These are phyloP conservation scores for Zaprionus davidi DNA, from an alignment of 1,140 invertebrate species.

Conservation along the genomic window DNA sequence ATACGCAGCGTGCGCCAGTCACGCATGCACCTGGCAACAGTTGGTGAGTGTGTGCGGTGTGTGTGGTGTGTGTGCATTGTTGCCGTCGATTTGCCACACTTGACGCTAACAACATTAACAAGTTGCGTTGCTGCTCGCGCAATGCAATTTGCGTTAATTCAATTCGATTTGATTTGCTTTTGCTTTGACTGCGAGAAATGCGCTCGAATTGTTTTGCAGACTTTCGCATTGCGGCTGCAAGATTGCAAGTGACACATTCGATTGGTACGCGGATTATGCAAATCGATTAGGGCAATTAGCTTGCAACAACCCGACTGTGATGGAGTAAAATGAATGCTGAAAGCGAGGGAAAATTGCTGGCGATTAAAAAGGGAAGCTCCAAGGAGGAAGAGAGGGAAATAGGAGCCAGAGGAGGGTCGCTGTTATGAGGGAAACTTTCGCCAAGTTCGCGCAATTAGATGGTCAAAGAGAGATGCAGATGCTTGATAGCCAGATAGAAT, in stretches of 20 bases:
- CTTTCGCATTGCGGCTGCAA: slow-evolving; percentile 49
- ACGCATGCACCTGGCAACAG: slow-evolving; percentile 49
- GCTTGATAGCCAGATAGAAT: not conserved
- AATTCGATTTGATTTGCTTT: slow-evolving; percentile 54
- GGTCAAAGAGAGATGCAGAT: not conserved
- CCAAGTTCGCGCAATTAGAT: slow-evolving; percentile 32
- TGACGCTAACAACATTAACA: slow-evolving; percentile 59
- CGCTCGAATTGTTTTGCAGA: slow-evolving; percentile 35
- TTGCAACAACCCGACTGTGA: slow-evolving; percentile 5
- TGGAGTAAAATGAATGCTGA: not conserved
- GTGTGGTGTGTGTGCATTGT: slow-evolving; percentile 1
- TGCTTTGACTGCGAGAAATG: slow-evolving; percentile 24
- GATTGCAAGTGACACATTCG: slow-evolving; percentile 54
- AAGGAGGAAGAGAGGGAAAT: not conserved
- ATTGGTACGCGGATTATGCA: slow-evolving; percentile 61
- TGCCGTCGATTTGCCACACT: slow-evolving; percentile 53
- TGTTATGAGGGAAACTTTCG: slow-evolving; percentile 15
- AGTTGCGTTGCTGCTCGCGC: slow-evolving; percentile 47
- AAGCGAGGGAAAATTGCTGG: slow-evolving; percentile 11
- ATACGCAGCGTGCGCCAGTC: slow-evolving; percentile 60
- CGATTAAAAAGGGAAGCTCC: slow-evolving; percentile 25
- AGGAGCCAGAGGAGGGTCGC: not conserved
- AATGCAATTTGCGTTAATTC: slow-evolving; percentile 53
- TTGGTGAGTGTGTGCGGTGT: not conserved
- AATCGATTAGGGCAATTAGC: slow-evolving; percentile 51